Evolutionary conservation across 2,113 vertebrate species (phyloP).

Genomic region (Syrmaticus mikado): DNA sequence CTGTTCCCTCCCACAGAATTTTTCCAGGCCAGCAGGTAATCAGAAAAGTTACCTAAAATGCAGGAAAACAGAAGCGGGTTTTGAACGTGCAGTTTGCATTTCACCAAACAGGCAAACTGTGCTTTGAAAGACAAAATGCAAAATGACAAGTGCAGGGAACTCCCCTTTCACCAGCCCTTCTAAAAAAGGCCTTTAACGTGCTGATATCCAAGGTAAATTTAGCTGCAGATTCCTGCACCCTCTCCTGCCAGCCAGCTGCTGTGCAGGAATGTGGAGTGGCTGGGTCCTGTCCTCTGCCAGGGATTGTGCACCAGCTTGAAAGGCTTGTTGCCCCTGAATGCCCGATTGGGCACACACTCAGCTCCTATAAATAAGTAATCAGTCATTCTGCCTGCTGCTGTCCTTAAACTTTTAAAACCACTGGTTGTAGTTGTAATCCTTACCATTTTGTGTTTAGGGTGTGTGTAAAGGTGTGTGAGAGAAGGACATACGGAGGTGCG

Average conservation of each 20-base stretch:
- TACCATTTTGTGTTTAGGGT: background rate
- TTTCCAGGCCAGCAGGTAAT: background rate
- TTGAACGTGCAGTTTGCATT: background rate
- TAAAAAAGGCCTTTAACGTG: constrained; percentile 8
- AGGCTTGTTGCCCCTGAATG: background rate
- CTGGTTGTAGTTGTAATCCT: background rate
- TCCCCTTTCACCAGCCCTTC: background rate
- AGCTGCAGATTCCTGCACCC: background rate
- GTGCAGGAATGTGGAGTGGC: constrained; percentile 34
- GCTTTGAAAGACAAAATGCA: background rate
- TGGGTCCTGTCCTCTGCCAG: constrained; percentile 23
- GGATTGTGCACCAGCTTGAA: background rate
- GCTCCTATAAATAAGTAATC: background rate
- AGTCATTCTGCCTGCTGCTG: constrained; percentile 6
- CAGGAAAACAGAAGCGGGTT: background rate
- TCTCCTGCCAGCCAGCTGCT: constrained; percentile 52
- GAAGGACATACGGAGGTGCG: background rate
- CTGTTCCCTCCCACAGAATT: background rate
- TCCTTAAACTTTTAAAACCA: background rate
- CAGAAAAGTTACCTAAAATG: background rate
- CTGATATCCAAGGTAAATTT: constrained; percentile 42
- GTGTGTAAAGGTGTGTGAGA: accelerated
- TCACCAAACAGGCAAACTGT: background rate
- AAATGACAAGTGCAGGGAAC: background rate
- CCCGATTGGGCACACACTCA: accelerated